These are phyloP conservation scores for Liodrosophila aerea DNA, from an alignment of 2,888 invertebrate species.

Conservation along the genomic window DNA sequence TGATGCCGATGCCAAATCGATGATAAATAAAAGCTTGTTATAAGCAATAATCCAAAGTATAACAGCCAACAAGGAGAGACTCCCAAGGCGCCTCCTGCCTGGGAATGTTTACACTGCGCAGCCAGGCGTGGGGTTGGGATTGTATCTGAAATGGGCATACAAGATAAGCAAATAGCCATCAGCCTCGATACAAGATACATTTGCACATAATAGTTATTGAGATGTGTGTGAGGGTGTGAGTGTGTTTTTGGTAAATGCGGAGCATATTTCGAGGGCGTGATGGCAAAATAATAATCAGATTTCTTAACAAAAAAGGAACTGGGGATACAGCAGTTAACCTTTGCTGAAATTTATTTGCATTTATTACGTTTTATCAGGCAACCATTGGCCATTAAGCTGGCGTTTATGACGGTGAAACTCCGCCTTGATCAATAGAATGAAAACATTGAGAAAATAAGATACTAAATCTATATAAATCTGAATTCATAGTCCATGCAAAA, in stretches of 20 bases:
- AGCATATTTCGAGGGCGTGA: conserved; percentile 26
- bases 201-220: conserved; percentile 47
- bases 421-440: too few species aligned
- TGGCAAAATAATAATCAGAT: conserved; percentile 3
- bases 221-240: conserved; percentile 1
- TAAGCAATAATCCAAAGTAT: conserved; percentile 66
- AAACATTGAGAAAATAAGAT: too few species aligned
- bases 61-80: conserved; percentile 33
- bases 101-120: conserved; percentile 5
- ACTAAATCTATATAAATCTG: too few species aligned
- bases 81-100: too few species aligned
- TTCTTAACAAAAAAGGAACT: neutral
- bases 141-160: conserved; percentile 14
- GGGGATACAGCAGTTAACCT: too few species aligned
- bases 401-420: too few species aligned
- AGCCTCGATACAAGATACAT: conserved; percentile 35
- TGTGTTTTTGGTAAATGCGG: conserved; percentile 20
- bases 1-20: conserved; percentile 62
- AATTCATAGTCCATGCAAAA: too few species aligned
- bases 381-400: too few species aligned
- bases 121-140: conserved; percentile 5
- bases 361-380: too few species aligned
- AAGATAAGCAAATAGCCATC: conserved; percentile 47
- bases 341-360: neutral
- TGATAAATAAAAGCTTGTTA: conserved; percentile 71